A percentile compares a stretch with the other conserved stretches of the same genome.
These are phyloP conservation scores for Phymastichus coffea DNA, from an alignment of 1,140 invertebrate genomes.

Conservation along the genomic window DNA sequence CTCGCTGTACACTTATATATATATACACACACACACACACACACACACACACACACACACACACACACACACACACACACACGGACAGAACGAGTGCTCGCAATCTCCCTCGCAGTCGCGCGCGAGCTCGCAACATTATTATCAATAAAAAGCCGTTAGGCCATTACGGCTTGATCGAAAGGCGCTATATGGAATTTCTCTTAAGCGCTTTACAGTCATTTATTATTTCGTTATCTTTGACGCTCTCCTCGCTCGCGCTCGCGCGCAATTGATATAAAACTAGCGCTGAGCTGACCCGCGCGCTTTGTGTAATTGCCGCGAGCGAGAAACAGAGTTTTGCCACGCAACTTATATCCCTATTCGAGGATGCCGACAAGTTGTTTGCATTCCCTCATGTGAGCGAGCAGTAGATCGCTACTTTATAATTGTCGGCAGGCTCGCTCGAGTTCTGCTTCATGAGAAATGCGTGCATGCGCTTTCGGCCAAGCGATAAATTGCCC, in stretches of 20 bases:
- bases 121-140: background rate
- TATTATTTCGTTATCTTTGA: slow-evolving; percentile 24
- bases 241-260: background rate
- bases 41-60: too few species aligned
- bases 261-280: slow-evolving; percentile 23
- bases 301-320: slow-evolving; percentile 1
- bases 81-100: too few species aligned
- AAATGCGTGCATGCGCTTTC: too few species aligned
- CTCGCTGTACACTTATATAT: background rate
- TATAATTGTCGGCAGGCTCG: slow-evolving; percentile 7
- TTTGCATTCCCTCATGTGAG: background rate
- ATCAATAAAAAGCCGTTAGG: slow-evolving; percentile 10
- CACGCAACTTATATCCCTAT: background rate
- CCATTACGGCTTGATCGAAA: slow-evolving; percentile 9
- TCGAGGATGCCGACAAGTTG: background rate
- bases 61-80: too few species aligned
- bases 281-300: slow-evolving; percentile 7
- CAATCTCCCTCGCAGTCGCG: background rate
- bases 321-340: too few species aligned
- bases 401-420: background rate
- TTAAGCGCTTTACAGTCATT: slow-evolving; percentile 12
- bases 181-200: slow-evolving; percentile 11
- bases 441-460: too few species aligned
- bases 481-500: too few species aligned
- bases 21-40: background rate